Percentiles rank a stretch among this genome's conserved stretches.
Evolutionary conservation across 2,888 invertebrate species (phyloP).

Genomic region (Pachymerium ferrugineum): DNA sequence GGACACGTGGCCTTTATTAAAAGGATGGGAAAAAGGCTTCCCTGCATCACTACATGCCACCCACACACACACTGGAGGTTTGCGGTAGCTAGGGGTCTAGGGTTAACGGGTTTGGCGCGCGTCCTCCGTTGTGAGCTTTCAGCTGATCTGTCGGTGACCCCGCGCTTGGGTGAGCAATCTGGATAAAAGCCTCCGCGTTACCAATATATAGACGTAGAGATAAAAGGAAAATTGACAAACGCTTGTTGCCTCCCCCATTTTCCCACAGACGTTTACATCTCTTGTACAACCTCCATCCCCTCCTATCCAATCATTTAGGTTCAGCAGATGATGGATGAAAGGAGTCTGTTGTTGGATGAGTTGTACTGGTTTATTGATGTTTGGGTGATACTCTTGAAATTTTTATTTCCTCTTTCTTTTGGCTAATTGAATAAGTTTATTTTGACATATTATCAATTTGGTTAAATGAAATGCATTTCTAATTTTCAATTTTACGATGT

Average conservation of each 20-base stretch:
- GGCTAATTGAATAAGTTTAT: too few relatives aligned
- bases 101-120: conserved; percentile 3
- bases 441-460: too few relatives aligned
- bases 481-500: too few relatives aligned
- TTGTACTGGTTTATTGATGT: too few relatives aligned
- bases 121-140: neutral
- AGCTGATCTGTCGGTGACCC: conserved; percentile 3
- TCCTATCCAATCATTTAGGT: neutral
- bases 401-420: too few relatives aligned
- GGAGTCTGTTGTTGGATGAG: neutral
- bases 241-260: conserved; percentile 13
- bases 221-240: conserved; percentile 13
- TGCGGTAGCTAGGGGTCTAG: neutral
- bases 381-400: too few relatives aligned
- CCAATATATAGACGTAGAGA: neutral
- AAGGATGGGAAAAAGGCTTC: neutral
- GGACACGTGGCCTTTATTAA: neutral
- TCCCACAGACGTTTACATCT: neutral
- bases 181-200: neutral
- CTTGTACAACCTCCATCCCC: too few relatives aligned
- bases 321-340: neutral
- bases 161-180: conserved; percentile 9
- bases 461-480: too few relatives aligned
- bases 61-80: neutral
- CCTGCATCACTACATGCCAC: neutral